phyloP scores from a whole-genome alignment of 2,113 vertebrate species.

The Hiodon alosoides region DNA sequence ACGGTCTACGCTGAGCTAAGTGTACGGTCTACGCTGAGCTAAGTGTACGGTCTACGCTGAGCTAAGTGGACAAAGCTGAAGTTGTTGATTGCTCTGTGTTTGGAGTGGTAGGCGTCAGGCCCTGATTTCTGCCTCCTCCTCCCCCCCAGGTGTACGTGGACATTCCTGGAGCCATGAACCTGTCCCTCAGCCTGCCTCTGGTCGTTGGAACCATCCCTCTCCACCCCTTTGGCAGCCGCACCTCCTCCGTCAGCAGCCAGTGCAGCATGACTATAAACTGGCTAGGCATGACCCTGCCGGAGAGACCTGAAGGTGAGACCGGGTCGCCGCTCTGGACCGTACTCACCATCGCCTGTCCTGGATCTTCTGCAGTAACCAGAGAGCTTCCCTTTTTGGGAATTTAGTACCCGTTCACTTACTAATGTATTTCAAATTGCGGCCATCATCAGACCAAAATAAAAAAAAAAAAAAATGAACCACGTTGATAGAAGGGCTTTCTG shows the following conservation, averaged over 20 bases:
- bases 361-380: neutral
- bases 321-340: too few species aligned
- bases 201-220: conserved; percentile 97
- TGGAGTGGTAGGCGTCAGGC: neutral
- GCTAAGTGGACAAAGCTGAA: too few species aligned
- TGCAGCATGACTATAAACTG: conserved; percentile 92
- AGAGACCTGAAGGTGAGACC: conserved; percentile 89
- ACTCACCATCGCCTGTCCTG: too few species aligned
- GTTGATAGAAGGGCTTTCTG: neutral
- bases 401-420: too few species aligned
- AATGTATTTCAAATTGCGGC: too few species aligned
- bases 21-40: too few species aligned
- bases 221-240: conserved; percentile 91
- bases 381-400: too few species aligned
- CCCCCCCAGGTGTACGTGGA: conserved; percentile 86
- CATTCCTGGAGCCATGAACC: conserved; percentile 97
- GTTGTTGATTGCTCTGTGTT: neutral
- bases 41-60: too few species aligned
- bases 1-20: too few species aligned
- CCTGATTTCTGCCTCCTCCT: conserved; percentile 9
- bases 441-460: too few species aligned
- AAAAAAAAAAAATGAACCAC: too few species aligned
- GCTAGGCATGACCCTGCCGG: conserved; percentile 85
- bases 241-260: conserved; percentile 97
- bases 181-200: conserved; percentile 90